Evolutionary conservation across 2,888 invertebrate species (phyloP).

Genomic region (Trissoscelio sp.): DNA sequence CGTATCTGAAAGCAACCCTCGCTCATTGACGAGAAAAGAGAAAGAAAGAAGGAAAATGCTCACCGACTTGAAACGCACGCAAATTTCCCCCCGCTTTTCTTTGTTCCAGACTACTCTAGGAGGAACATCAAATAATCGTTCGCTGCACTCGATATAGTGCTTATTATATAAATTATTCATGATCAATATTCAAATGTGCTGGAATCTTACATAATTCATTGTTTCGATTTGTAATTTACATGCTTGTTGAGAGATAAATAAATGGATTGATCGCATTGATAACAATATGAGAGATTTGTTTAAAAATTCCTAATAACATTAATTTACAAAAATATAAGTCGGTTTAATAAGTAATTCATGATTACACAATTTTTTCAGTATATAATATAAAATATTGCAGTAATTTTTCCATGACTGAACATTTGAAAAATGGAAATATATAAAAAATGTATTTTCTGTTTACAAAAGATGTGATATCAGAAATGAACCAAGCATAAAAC

Average conservation of each 20-base stretch:
- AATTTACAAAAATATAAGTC: no score
- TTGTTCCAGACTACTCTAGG: slow-evolving; percentile 46
- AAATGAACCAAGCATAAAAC: no score
- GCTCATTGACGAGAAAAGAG: slow-evolving; percentile 54
- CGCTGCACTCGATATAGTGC: slow-evolving; percentile 51
- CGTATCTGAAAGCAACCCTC: slow-evolving; percentile 52
- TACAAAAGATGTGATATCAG: no score
- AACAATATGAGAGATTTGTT: no score
- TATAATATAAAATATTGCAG: no score
- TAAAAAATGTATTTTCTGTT: no score
- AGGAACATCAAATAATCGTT: slow-evolving; percentile 62
- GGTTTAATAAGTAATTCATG: no score
- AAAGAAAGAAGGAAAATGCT: slow-evolving; percentile 52
- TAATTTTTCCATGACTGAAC: no score
- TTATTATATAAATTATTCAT: slow-evolving; percentile 66
- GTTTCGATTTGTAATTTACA: slow-evolving; percentile 49
- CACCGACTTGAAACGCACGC: slow-evolving; percentile 45
- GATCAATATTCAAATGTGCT: slow-evolving; percentile 56
- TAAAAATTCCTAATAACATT: no score
- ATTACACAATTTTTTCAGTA: no score
- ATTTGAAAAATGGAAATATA: no score
- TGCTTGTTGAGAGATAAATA: slow-evolving; percentile 28
- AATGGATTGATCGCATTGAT: no score
- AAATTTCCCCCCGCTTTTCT: slow-evolving; percentile 46
- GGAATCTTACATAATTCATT: slow-evolving; percentile 57